phyloP scores from a whole-genome alignment of 1,140 invertebrate species.

The Lepeophtheirus salmonis region DNA sequence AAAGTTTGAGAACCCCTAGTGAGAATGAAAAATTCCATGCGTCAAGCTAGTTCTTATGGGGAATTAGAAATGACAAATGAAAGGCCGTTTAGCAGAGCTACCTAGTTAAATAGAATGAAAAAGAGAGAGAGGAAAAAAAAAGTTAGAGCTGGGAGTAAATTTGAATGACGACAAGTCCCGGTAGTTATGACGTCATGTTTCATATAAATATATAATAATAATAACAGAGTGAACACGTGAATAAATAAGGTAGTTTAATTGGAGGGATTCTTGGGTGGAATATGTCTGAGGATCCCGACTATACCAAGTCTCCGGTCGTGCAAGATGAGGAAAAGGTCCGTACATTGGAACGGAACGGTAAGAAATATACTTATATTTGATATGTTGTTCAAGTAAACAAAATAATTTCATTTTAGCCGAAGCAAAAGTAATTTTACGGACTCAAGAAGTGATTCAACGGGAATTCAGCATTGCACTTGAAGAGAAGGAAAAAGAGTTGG shows the following conservation, averaged over 20 bases:
- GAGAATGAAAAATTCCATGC: too few relatives aligned
- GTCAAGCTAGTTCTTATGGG: too few relatives aligned
- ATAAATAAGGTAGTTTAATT: background rate
- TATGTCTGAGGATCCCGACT: background rate
- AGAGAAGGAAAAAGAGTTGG: conserved; percentile 9
- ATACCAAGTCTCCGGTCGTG: background rate
- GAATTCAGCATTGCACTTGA: conserved; percentile 7
- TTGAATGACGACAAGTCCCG: too few relatives aligned
- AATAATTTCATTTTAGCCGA: background rate
- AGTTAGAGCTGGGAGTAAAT: too few relatives aligned
- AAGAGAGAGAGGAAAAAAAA: too few relatives aligned
- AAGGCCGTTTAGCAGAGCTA: too few relatives aligned
- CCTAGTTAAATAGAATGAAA: too few relatives aligned
- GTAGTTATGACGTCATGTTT: too few relatives aligned
- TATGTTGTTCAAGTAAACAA: background rate
- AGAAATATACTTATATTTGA: background rate
- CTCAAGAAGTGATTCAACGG: background rate
- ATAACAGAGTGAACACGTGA: background rate
- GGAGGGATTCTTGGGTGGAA: background rate
- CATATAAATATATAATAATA: background rate
- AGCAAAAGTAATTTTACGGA: background rate
- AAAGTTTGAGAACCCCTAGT: too few relatives aligned
- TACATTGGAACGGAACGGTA: background rate
- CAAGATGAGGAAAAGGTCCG: background rate
- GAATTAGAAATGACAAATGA: too few relatives aligned